Percentiles rank a stretch among this genome's conserved stretches.
phyloP scores from a whole-genome alignment of 2,888 invertebrate species.

The Perizoma flavofasciatum region DNA sequence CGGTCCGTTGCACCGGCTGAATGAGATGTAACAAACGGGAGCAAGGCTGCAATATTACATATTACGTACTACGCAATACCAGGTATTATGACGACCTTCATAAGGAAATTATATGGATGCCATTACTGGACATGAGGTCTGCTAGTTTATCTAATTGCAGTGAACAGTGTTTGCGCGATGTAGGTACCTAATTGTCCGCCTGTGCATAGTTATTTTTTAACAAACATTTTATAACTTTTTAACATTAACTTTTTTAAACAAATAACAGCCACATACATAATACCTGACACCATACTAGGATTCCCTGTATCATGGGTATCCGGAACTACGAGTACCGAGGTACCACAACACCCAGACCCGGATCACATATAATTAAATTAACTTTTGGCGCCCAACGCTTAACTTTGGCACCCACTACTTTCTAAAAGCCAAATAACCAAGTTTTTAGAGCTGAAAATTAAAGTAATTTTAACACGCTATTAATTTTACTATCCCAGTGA shows the following conservation, averaged over 20 bases:
- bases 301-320: too few species aligned
- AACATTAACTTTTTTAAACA: too few species aligned
- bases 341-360: too few species aligned
- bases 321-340: too few species aligned
- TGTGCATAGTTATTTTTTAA: too few species aligned
- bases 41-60: slow-evolving; percentile 65
- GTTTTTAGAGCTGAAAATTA: slow-evolving; percentile 29
- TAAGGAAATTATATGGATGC: slow-evolving; percentile 43
- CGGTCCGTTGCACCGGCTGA: slow-evolving; percentile 65
- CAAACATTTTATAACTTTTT: too few species aligned
- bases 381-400: not conserved
- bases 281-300: too few species aligned
- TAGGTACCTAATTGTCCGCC: not conserved
- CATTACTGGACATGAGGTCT: slow-evolving; percentile 37
- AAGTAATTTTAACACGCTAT: slow-evolving; percentile 19
- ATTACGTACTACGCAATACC: slow-evolving; percentile 13
- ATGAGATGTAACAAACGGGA: slow-evolving; percentile 66
- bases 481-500: slow-evolving; percentile 31
- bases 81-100: slow-evolving; percentile 43
- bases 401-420: not conserved
- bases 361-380: too few species aligned
- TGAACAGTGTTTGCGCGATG: slow-evolving; percentile 5
- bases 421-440: not conserved
- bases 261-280: too few species aligned
- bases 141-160: slow-evolving; percentile 33